These are phyloP conservation scores for Kryptopterus vitreolus DNA, from an alignment of 2,797 vertebrate genomes.

Conservation along the genomic window DNA sequence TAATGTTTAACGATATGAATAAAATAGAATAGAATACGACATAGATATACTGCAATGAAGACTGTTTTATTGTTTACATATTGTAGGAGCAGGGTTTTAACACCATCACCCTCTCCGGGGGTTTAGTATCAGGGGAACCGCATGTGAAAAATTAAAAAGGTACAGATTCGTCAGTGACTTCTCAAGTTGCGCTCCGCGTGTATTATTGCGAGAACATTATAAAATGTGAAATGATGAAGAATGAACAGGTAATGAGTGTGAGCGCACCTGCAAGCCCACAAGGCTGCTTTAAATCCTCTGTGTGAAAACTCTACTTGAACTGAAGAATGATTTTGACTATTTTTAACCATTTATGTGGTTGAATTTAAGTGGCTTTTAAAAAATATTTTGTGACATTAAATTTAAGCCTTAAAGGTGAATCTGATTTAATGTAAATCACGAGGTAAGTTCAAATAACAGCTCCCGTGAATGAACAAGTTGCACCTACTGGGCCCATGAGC, in stretches of 20 bases:
- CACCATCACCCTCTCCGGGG: too few relatives aligned
- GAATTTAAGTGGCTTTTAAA: neutral
- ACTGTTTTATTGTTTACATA: neutral
- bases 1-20: neutral
- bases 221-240: neutral
- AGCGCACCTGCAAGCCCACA: neutral
- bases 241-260: conserved; percentile 2
- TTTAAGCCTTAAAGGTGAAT: neutral
- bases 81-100: too few relatives aligned
- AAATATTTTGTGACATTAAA: neutral
- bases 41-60: neutral
- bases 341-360: neutral
- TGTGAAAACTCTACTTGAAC: neutral
- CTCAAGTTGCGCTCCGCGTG: neutral
- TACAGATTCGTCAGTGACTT: neutral
- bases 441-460: too few relatives aligned
- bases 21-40: neutral
- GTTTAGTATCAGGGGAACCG: neutral
- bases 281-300: neutral
- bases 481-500: too few relatives aligned
- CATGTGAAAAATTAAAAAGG: neutral
- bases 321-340: neutral
- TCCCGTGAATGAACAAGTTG: too few relatives aligned
- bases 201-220: neutral
- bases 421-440: too few relatives aligned